A percentile compares a stretch with the other conserved stretches of the same genome.
Evolutionary conservation across 2,888 invertebrate species (phyloP).

Genomic region (Anorthoa munda): DNA sequence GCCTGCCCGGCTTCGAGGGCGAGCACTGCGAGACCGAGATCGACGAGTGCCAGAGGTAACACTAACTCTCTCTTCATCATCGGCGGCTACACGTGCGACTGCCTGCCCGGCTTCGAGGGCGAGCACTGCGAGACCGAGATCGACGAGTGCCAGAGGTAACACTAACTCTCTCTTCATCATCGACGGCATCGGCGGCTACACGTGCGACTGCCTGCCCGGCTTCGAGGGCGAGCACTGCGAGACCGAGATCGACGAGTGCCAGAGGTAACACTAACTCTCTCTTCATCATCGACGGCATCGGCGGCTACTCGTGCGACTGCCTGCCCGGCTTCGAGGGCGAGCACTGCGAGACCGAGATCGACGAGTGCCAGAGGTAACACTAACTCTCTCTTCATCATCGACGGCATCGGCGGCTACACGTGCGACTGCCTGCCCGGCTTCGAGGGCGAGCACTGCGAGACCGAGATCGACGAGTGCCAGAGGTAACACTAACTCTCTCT

Average conservation of each 20-base stretch:
- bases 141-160: constrained; percentile 94
- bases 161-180: constrained; percentile 76
- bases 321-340: constrained; percentile 96
- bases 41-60: too few relatives aligned
- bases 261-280: constrained; percentile 78
- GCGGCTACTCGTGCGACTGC: constrained; percentile 95
- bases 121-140: constrained; percentile 95
- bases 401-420: constrained; percentile 93
- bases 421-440: constrained; percentile 96
- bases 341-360: constrained; percentile 95
- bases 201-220: constrained; percentile 95
- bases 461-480: constrained; percentile 96
- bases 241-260: constrained; percentile 96
- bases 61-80: constrained; percentile 76
- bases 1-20: too few relatives aligned
- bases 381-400: constrained; percentile 82
- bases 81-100: constrained; percentile 94
- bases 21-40: too few relatives aligned
- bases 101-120: constrained; percentile 96
- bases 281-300: constrained; percentile 90
- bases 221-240: constrained; percentile 96
- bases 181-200: constrained; percentile 93
- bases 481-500: constrained; percentile 74
- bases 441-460: constrained; percentile 95
- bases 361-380: constrained; percentile 93